Evolutionary conservation across 92 coral and sea anemone species (phyloP).

Genomic region (Epizoanthus illoricatus): DNA sequence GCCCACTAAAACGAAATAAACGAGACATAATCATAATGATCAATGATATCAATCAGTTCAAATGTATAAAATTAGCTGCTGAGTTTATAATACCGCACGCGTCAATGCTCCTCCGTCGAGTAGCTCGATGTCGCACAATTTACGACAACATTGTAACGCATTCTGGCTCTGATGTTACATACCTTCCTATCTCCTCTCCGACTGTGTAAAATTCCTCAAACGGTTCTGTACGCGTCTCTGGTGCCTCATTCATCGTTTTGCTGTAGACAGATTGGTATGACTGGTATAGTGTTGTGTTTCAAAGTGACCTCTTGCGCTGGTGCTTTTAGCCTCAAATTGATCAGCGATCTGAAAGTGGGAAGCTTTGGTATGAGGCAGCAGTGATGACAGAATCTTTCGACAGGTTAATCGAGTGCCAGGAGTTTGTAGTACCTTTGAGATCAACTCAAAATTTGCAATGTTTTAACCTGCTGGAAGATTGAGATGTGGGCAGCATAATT

Average conservation of each 20-base stretch:
- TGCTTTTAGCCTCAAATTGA: background rate
- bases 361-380: constrained; percentile 4
- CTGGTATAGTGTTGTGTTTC: background rate
- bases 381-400: constrained; percentile 13
- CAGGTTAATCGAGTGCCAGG: background rate
- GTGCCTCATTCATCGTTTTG: constrained; percentile 56
- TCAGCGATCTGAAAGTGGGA: background rate
- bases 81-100: constrained; percentile 21
- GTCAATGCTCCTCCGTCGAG: background rate
- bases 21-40: background rate
- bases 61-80: constrained; percentile 8
- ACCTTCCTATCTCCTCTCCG: constrained; percentile 93
- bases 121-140: background rate
- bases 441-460: background rate
- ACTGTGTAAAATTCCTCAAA: constrained; percentile 71
- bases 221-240: constrained; percentile 52
- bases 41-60: constrained; percentile 6
- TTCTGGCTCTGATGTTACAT: background rate
- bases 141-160: background rate
- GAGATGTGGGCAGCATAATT: background rate
- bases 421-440: background rate
- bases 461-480: background rate
- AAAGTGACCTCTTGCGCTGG: constrained; percentile 28
- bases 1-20: constrained; percentile 76
- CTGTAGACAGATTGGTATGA: background rate